Base-by-base conservation (phyloP, 2,113 vertebrate species). In the Triplophysa tibetana region DNA sequence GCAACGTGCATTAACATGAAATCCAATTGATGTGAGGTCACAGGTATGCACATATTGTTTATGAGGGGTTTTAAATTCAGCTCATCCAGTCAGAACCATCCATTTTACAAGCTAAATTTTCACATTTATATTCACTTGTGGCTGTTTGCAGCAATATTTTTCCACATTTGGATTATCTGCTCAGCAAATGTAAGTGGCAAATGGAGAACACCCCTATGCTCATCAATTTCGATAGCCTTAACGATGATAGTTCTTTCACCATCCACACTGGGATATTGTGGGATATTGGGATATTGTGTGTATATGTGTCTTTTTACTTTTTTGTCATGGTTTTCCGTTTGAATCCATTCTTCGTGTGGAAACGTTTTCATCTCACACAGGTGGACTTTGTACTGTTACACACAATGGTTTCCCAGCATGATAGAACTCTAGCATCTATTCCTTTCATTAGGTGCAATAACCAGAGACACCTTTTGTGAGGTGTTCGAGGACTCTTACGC, bases 351-450 rank as follows among this genome's bases (percentile, higher is more conserved):
- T 63, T 75, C 43, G 58, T 75, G 38, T 24, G 58, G 10, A 19
- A 33, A 17, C 24, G 56, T 43, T 75, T 75, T 75, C 38, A 62
- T 61, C 56, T 14, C 29, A 21, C 52, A 58, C n/a, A 45, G 23
- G 24, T 23, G 10, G 13, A 43, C 70, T 61, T 14, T n/a, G 17
- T 24, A 62, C 4, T 38, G 72, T 45, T 62, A 48, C 56, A 62
- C 72, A 45, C 9, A 10, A 62, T 62, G 38, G 14, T 21, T 69
- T 45, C 75, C 26, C 79, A 86, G 79, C 86, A 79, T 88, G 87
- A 89, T 82, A 87, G 82, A 82, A 64, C 52, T 54, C 74, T 11
- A 52, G 1, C 0, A 14, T 0, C 72, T 54, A 60, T 60, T 70
- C 19, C 61, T 76, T 76, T 65, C 61, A 65, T 76, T 76, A 65